Evolutionary conservation across 2,797 vertebrate genomes (phyloP).

Genomic region (Alcedo quadribrachys): DNA sequence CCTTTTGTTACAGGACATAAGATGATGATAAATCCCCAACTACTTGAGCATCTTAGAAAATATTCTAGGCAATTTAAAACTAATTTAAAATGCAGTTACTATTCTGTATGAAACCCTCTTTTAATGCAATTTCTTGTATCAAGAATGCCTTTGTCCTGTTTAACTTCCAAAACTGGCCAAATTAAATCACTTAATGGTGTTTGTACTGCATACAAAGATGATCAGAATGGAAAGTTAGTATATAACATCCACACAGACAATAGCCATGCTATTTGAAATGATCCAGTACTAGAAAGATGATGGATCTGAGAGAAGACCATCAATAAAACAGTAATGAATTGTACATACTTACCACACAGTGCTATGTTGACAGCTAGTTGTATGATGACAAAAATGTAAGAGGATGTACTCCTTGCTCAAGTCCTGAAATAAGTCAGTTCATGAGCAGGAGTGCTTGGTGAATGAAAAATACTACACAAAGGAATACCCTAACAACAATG

Average conservation of each 20-base stretch:
- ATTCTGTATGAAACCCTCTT: not conserved
- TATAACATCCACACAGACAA: not conserved
- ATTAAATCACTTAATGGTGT: not conserved
- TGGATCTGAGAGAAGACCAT: not conserved
- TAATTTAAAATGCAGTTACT: not conserved
- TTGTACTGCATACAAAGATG: not conserved
- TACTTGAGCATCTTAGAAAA: not conserved
- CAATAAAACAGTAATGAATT: not conserved
- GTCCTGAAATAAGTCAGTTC: not conserved
- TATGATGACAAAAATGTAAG: not conserved
- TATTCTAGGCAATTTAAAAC: not conserved
- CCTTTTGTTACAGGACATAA: not conserved
- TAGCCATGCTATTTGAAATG: not conserved
- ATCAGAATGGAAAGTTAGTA: not conserved
- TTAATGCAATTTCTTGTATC: not conserved
- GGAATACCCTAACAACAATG: not conserved
- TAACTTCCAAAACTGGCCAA: not conserved
- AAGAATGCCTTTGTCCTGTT: not conserved
- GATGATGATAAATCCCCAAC: not conserved
- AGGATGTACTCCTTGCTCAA: not conserved
- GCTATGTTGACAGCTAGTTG: not conserved
- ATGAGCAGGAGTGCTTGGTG: not conserved
- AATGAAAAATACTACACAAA: not conserved
- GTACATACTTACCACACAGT: not conserved
- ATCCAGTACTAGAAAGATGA: not conserved